Conservation (phyloP, 2,113 vertebrate species). For the Oryzias javanicus region DNA sequence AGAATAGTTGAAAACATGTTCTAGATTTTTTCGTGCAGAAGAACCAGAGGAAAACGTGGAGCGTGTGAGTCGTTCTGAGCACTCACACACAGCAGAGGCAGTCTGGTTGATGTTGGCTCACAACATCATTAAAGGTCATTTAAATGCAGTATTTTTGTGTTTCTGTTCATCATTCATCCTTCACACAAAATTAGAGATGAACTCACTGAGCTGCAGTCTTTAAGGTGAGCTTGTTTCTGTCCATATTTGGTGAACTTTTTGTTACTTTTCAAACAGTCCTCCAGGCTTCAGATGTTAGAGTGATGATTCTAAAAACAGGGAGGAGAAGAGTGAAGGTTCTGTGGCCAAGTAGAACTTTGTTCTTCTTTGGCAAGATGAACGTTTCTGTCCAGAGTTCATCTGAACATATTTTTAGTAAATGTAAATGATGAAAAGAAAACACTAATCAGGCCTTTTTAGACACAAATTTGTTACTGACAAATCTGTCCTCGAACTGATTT, state of each 20-base stretch:
- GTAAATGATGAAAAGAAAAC: not conserved
- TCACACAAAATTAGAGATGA: not conserved
- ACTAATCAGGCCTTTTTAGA: too few species aligned
- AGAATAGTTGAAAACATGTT: too few species aligned
- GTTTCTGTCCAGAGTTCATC: constrained; percentile 6
- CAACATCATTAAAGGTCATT: too few species aligned
- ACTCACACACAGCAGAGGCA: too few species aligned
- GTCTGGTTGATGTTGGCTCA: too few species aligned
- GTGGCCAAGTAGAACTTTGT: not conserved
- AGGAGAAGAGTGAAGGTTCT: not conserved
- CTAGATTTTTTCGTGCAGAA: too few species aligned
- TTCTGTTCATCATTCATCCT: too few species aligned
- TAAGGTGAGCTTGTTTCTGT: constrained; percentile 4
- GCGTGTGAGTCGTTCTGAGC: too few species aligned
- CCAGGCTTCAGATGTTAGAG: not conserved
- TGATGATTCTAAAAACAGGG: constrained; percentile 2
- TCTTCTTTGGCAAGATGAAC: not conserved
- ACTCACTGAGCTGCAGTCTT: not conserved
- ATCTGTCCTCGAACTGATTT: not conserved
- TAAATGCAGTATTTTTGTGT: too few species aligned
- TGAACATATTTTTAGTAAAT: not conserved
- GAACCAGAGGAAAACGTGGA: too few species aligned
- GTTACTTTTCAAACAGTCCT: not conserved
- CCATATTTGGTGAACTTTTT: constrained; percentile 33
- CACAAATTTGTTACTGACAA: too few species aligned